Conservation (phyloP, 2,888 invertebrate genomes). For the Drosophila eohydei region DNA sequence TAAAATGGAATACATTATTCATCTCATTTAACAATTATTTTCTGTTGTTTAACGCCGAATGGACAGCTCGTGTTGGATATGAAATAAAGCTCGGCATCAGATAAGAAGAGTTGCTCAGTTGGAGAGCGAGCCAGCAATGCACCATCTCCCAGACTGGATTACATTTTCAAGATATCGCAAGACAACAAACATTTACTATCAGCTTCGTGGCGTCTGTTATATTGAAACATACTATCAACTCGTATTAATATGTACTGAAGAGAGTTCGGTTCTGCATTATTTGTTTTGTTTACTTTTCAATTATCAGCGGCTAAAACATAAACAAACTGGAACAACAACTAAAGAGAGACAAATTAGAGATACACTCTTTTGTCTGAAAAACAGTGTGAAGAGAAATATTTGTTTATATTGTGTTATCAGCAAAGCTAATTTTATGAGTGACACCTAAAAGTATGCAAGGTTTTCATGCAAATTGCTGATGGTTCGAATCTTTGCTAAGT, state of each 20-base stretch:
- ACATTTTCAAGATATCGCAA: not conserved
- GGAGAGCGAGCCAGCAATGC: not conserved
- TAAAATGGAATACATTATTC: not conserved
- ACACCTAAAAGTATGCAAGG: constrained; percentile 15
- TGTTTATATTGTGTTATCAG: not conserved
- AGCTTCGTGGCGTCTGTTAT: not conserved
- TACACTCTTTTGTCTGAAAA: too few species aligned
- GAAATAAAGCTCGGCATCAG: not conserved
- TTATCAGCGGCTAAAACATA: constrained; percentile 6
- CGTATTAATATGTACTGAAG: not conserved
- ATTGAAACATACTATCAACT: not conserved
- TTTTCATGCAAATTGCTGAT: rapidly evolving
- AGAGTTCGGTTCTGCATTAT: not conserved
- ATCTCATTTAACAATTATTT: not conserved
- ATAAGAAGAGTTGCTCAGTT: not conserved
- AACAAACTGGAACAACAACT: not conserved
- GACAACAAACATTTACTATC: not conserved
- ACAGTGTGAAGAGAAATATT: not conserved
- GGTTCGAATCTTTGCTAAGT: not conserved
- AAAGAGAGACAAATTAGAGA: not conserved
- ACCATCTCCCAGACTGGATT: not conserved
- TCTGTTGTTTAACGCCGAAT: not conserved
- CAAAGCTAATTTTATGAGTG: not conserved
- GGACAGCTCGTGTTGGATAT: too few species aligned
- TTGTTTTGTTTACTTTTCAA: constrained; percentile 1